Percentiles rank a stretch among this genome's conserved stretches.
Evolutionary conservation across 2,888 invertebrate species (phyloP).

Genomic region (Frankliniella fusca): DNA sequence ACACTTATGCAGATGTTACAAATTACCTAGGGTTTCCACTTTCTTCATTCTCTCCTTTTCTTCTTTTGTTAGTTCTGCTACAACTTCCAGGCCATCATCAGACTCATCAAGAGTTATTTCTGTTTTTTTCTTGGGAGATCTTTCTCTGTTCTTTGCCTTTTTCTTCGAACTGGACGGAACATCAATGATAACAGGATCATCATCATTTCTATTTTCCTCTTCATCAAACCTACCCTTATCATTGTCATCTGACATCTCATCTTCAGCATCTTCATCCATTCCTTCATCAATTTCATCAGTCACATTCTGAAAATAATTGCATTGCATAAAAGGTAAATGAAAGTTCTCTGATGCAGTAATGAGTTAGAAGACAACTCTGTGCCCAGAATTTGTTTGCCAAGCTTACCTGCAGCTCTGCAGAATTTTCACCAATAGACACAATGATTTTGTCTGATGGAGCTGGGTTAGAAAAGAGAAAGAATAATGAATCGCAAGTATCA

Average conservation of each 20-base stretch:
- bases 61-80: conserved; percentile 42
- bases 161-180: background rate
- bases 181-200: background rate
- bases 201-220: conserved; percentile 46
- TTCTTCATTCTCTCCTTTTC: conserved; percentile 44
- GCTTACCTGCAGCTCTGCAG: background rate
- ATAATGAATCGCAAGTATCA: background rate
- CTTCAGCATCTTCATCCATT: conserved; percentile 48
- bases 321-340: background rate
- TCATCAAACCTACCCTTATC: conserved; percentile 48
- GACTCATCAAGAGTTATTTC: background rate
- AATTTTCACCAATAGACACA: background rate
- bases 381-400: no score
- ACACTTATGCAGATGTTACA: conserved; percentile 36
- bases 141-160: conserved; percentile 36
- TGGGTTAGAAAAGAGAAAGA: conserved; percentile 13
- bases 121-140: background rate
- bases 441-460: conserved; percentile 16
- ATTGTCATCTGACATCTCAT: conserved; percentile 32
- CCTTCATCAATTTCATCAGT: conserved; percentile 38
- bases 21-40: conserved; percentile 47
- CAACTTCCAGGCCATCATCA: conserved; percentile 44
- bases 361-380: background rate
- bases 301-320: background rate
- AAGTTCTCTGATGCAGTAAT: background rate